These are phyloP conservation scores for Atrina japonica DNA, from an alignment of 2,888 invertebrate species.

Conservation along the genomic window DNA sequence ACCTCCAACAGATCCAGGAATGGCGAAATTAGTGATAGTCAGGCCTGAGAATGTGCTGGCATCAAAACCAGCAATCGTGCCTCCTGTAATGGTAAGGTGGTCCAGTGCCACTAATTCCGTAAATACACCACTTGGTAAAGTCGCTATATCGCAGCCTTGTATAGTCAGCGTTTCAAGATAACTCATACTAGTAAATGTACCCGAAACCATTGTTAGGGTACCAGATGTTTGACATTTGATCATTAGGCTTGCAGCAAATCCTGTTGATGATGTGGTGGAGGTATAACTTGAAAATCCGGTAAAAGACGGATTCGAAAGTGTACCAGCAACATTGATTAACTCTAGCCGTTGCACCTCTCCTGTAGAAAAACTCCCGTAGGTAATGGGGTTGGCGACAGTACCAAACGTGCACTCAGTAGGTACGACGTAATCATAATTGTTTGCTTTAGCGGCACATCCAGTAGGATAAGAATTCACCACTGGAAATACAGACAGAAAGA, in stretches of 20 bases:
- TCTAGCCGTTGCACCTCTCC: slow-evolving; percentile 15
- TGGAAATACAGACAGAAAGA: neutral
- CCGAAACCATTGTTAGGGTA: slow-evolving; percentile 27
- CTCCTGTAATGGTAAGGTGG: slow-evolving; percentile 50
- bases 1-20: slow-evolving; percentile 33
- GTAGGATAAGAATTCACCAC: slow-evolving; percentile 1
- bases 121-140: slow-evolving; percentile 44
- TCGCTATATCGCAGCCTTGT: slow-evolving; percentile 45
- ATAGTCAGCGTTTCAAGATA: slow-evolving; percentile 48
- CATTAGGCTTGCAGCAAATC: slow-evolving; percentile 51
- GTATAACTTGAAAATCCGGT: slow-evolving; percentile 39
- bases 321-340: neutral
- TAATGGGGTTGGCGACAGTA: neutral
- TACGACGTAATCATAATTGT: slow-evolving; percentile 14
- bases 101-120: slow-evolving; percentile 40
- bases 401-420: slow-evolving; percentile 11
- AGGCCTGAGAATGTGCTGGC: slow-evolving; percentile 37
- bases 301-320: slow-evolving; percentile 14
- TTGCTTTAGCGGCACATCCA: slow-evolving; percentile 4
- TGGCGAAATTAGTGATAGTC: slow-evolving; percentile 33
- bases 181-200: slow-evolving; percentile 39
- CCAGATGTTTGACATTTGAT: slow-evolving; percentile 42
- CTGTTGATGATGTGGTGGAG: slow-evolving; percentile 38
- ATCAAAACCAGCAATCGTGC: slow-evolving; percentile 44
- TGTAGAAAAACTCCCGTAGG: slow-evolving; percentile 8